Percentiles rank a stretch among this genome's conserved stretches.
Evolutionary conservation across 2,797 vertebrate genomes (phyloP).

Genomic region (Ctenopoma multispine): DNA sequence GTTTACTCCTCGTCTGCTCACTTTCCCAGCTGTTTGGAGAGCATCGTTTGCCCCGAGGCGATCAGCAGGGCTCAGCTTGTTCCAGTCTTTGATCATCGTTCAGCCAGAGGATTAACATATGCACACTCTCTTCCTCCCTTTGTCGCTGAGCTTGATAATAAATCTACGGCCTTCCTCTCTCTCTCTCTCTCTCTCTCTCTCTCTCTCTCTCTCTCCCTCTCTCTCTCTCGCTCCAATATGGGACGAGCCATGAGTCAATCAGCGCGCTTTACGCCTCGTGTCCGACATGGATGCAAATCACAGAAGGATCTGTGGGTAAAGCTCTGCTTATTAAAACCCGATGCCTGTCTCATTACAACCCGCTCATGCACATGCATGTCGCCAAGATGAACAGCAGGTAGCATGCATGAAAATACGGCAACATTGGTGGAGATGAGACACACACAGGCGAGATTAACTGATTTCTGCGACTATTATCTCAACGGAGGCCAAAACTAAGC

Average conservation of each 20-base stretch:
- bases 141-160: constrained; percentile 85
- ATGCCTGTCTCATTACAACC: constrained; percentile 75
- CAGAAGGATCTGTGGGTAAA: constrained; percentile 79
- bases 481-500: constrained; percentile 64
- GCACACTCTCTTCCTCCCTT: constrained; percentile 86
- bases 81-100: constrained; percentile 90
- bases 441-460: constrained; percentile 69
- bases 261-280: constrained; percentile 75
- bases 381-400: constrained; percentile 75
- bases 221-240: constrained; percentile 62
- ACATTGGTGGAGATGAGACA: constrained; percentile 61
- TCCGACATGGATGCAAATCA: constrained; percentile 82
- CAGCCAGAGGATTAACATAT: constrained; percentile 88
- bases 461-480: constrained; percentile 68
- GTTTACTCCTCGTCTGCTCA: constrained; percentile 82
- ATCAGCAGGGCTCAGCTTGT: constrained; percentile 89
- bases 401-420: constrained; percentile 59
- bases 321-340: constrained; percentile 80
- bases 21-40: constrained; percentile 82
- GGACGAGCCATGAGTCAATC: constrained; percentile 79
- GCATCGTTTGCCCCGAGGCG: constrained; percentile 87
- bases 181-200: constrained; percentile 45
- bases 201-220: constrained; percentile 47
- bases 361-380: constrained; percentile 61
- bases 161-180: constrained; percentile 79